phyloP scores from a whole-genome alignment of 2,113 vertebrate species.

The Nycticorax nycticorax region DNA sequence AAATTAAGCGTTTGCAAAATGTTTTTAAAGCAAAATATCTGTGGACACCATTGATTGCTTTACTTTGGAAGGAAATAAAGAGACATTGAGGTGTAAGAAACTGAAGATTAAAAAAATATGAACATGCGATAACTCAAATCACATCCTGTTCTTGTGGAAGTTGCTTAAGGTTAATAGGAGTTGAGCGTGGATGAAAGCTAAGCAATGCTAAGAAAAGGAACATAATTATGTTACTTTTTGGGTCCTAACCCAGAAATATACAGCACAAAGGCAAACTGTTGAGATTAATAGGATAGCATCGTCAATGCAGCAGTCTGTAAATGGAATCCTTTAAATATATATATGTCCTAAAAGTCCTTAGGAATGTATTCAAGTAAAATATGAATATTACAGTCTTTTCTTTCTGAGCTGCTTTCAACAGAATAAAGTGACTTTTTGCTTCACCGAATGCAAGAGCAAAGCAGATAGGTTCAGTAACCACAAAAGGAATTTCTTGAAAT shows the following conservation, averaged over 20 bases:
- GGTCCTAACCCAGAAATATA: neutral
- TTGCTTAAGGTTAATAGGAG: neutral
- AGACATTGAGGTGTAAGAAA: neutral
- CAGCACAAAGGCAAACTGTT: neutral
- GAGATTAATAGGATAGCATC: neutral
- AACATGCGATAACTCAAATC: neutral
- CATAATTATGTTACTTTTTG: neutral
- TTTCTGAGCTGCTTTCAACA: neutral
- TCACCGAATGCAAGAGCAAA: neutral
- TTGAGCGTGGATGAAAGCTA: neutral
- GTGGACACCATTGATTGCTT: neutral
- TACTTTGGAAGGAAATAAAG: neutral
- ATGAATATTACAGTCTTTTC: neutral
- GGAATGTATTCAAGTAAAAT: neutral
- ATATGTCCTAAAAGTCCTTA: neutral
- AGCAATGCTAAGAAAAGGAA: neutral
- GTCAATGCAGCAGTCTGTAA: neutral
- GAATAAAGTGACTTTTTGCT: conserved; percentile 27
- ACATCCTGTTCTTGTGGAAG: neutral
- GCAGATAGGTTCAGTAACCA: neutral
- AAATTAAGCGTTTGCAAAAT: neutral
- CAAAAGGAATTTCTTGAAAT: neutral
- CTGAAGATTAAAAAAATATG: neutral
- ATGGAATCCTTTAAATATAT: neutral
- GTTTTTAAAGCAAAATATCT: neutral